A percentile compares a stretch with the other conserved stretches of the same genome.
phyloP scores from a whole-genome alignment of 2,888 invertebrate genomes.

The Drosophila borborema region DNA sequence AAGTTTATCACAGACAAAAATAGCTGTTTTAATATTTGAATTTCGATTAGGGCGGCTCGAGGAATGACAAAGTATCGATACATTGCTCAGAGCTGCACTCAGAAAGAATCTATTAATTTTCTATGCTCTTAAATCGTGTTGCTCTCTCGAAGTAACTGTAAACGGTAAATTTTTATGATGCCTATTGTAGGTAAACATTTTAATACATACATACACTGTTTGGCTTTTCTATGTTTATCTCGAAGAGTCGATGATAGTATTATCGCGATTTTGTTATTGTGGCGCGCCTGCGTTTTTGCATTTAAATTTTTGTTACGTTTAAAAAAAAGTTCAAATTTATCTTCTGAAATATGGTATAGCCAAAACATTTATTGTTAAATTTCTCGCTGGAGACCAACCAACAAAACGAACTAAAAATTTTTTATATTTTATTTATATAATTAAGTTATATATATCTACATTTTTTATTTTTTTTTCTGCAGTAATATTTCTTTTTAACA shows the following conservation, averaged over 20 bases:
- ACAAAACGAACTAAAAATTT: not conserved
- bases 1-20: conserved; percentile 48
- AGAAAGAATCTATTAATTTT: not conserved
- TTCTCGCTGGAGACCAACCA: not conserved
- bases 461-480: not conserved
- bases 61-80: conserved; percentile 16
- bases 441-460: not conserved
- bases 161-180: not conserved
- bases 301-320: not conserved
- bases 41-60: not conserved
- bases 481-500: not conserved
- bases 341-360: not conserved
- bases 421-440: not conserved
- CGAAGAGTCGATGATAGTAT: not conserved
- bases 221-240: not conserved
- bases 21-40: conserved; percentile 8
- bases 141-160: not conserved
- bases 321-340: not conserved
- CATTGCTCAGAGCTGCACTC: not conserved
- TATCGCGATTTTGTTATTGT: not conserved
- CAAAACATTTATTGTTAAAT: not conserved
- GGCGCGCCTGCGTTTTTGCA: no score
- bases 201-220: no score
- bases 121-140: not conserved
- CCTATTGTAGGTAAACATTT: not conserved